phyloP scores from a whole-genome alignment of 2,113 vertebrate species.

The Sinocyclocheilus anophthalmus region DNA sequence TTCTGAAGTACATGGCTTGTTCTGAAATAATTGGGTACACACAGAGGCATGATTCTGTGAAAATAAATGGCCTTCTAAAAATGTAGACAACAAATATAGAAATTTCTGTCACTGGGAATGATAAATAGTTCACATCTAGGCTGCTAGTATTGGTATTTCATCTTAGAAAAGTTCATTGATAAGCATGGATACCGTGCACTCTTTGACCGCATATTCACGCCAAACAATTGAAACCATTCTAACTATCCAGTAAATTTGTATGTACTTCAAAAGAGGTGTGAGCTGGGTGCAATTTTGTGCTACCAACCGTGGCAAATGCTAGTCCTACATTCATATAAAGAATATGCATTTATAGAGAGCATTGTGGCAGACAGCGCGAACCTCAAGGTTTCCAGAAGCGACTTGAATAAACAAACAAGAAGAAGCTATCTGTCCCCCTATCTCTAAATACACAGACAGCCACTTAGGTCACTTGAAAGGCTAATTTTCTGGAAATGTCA shows the following conservation, averaged over 20 bases:
- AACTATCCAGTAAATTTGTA: constrained; percentile 6
- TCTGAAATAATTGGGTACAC: neutral
- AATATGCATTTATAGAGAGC: constrained; percentile 38
- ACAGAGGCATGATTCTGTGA: neutral
- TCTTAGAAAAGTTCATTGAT: neutral
- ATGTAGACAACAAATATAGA: neutral
- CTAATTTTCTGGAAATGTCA: constrained; percentile 96
- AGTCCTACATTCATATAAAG: constrained; percentile 31
- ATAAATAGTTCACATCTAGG: constrained; percentile 7
- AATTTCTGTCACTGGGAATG: neutral
- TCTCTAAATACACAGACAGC: constrained; percentile 83
- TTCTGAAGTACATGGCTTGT: neutral
- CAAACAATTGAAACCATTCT: constrained; percentile 10
- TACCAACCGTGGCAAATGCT: neutral
- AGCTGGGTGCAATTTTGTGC: constrained; percentile 24
- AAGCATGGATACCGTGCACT: neutral
- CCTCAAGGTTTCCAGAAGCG: constrained; percentile 45
- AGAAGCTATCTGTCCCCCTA: constrained; percentile 72
- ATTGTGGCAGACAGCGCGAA: constrained; percentile 10
- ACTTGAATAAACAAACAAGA: constrained; percentile 65
- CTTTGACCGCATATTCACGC: constrained; percentile 9
- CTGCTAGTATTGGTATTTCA: neutral
- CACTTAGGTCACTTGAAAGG: constrained; percentile 82
- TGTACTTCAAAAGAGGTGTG: neutral
- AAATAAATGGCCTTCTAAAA: neutral